These are phyloP conservation scores for Dicyrtomina minuta DNA, from an alignment of 2,888 invertebrate species.

Conservation along the genomic window DNA sequence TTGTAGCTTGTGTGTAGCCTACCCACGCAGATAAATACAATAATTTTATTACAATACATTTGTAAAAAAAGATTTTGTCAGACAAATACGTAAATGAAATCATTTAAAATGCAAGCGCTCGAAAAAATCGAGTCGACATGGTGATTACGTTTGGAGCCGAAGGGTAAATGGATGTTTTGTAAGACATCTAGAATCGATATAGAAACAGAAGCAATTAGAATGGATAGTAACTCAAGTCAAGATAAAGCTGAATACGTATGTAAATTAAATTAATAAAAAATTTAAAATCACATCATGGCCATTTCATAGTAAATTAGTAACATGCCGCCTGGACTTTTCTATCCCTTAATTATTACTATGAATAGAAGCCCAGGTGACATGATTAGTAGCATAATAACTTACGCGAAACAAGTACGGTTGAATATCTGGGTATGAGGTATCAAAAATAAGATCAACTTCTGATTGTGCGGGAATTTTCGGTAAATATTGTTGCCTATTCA, in stretches of 20 bases:
- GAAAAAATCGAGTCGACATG: conserved; percentile 34
- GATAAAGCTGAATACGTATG: no score
- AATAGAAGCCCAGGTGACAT: neutral
- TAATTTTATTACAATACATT: neutral
- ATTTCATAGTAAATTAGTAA: no score
- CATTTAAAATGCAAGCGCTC: conserved; percentile 27
- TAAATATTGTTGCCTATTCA: conserved; percentile 93
- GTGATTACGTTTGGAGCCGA: conserved; percentile 34
- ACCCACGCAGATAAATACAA: conserved; percentile 14
- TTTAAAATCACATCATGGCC: no score
- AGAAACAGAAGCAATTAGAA: conserved; percentile 1
- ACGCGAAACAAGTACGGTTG: conserved; percentile 97
- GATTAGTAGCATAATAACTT: conserved; percentile 54
- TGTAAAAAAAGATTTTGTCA: conserved; percentile 9
- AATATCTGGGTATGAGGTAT: conserved; percentile 86
- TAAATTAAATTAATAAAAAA: no score
- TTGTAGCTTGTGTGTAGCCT: neutral
- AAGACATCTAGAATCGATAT: conserved; percentile 61
- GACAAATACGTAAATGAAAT: neutral
- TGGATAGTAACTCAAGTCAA: no score
- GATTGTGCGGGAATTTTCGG: conserved; percentile 93
- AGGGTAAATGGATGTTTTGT: conserved; percentile 64
- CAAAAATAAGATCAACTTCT: conserved; percentile 90
- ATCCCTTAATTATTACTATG: no score
- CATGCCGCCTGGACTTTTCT: no score